Evolutionary conservation across 1,140 invertebrate genomes (phyloP), one percentile per base, ranked within the genome.

Genomic region (Ips typographus): DNA sequence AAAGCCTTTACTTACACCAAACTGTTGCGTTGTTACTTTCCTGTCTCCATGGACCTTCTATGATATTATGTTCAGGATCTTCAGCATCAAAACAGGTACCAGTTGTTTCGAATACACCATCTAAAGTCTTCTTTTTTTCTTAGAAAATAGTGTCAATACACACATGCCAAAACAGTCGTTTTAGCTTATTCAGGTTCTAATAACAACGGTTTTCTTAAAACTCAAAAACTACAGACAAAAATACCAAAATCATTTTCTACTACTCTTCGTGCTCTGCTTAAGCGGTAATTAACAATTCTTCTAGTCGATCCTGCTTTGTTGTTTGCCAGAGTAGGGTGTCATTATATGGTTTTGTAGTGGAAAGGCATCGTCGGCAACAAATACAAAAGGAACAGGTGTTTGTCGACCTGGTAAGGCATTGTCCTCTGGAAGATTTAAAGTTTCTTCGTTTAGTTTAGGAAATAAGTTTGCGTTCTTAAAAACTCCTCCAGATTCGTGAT

Each of bases 121-220:
- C 8, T 47, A 4, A 47, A 47, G 8, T 47, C 4, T 47, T 4
- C 43, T n/a, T n/a, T 8, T 47, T 47, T 47, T 47, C 43, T 4
- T 47, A 47, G 43, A 47, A 47, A 47, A 47, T 47, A 4, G 8
- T 47, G 43, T 47, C 4, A 8, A 8, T 8, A 47, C 8, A 8
- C 43, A 4, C 4, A 4, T 47, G 43, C 8, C 43, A 47, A 4
- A 47, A 47, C 43, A 4, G 8, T 8, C 4, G 4, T 47, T 47
- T 47, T 4, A 8, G 43, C 4, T 8, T 47, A 4, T 47, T 47
- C 43, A 4, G 43, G 43, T 47, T 47, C 43, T 47, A 47, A 47
- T 47, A 47, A 8, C 43, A 47, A 4, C 43, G 43, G 43, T 47
- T 47, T 47, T 47, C 43, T 47, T 47, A 47, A 47, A 47, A 47